A percentile compares a stretch with the other conserved stretches of the same genome.
Evolutionary conservation across 2,888 invertebrate species (phyloP).

Genomic region (Caenorhabditis zanzibari): DNA sequence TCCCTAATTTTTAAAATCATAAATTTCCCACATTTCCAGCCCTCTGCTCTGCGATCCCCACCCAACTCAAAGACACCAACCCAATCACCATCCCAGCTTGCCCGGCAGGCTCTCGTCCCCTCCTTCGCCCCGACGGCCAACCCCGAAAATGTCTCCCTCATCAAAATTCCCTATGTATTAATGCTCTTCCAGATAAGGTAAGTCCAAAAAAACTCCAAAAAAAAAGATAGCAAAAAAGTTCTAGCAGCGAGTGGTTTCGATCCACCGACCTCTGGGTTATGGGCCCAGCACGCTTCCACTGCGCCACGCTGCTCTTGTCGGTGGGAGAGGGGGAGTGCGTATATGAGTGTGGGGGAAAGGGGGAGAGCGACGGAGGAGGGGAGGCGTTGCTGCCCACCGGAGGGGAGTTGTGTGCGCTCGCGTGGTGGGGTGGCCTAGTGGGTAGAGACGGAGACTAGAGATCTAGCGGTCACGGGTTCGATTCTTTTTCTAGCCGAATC

Average conservation of each 20-base stretch:
- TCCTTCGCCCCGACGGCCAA: slow-evolving; percentile 79
- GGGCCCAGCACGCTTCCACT: slow-evolving; percentile 91
- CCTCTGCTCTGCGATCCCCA: slow-evolving; percentile 37
- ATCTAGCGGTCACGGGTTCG: background rate
- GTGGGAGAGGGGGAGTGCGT: background rate
- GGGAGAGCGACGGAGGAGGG: background rate
- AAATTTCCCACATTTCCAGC: slow-evolving; percentile 19
- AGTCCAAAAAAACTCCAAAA: slow-evolving; percentile 11
- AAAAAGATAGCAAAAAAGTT: background rate
- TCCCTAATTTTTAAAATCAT: background rate
- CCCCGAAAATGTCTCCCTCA: slow-evolving; percentile 83
- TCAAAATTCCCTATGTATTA: slow-evolving; percentile 82
- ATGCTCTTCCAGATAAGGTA: slow-evolving; percentile 81
- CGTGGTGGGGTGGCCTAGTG: background rate
- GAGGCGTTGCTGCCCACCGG: background rate
- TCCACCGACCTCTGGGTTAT: slow-evolving; percentile 93
- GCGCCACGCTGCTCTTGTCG: slow-evolving; percentile 88
- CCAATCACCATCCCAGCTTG: slow-evolving; percentile 70
- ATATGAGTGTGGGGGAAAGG: background rate
- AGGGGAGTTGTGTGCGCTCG: background rate
- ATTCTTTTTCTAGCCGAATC: background rate
- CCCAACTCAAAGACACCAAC: slow-evolving; percentile 42
- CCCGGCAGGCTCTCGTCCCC: slow-evolving; percentile 73
- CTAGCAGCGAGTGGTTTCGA: slow-evolving; percentile 83
- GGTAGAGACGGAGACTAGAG: background rate